Conservation (phyloP, 2,797 vertebrate genomes). For the Rhinatrema bivittatum region DNA sequence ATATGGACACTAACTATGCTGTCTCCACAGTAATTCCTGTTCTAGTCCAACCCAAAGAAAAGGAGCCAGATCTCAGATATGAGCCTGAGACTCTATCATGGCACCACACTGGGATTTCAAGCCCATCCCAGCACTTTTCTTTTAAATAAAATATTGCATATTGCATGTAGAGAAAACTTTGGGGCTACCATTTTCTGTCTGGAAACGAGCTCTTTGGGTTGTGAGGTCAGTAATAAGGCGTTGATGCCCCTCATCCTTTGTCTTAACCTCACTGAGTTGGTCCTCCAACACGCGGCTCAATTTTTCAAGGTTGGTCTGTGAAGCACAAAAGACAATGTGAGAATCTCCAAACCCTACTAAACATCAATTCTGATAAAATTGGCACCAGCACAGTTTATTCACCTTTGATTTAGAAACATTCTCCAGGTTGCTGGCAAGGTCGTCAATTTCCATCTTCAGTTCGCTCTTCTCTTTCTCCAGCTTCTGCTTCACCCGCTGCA, state of each 20-base stretch:
- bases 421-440: conserved; percentile 72
- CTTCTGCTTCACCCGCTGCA: conserved; percentile 84
- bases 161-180: not conserved
- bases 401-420: conserved; percentile 75
- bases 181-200: conserved; percentile 55
- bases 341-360: no score
- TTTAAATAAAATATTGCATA: no score
- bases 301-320: conserved; percentile 55
- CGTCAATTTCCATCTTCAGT: conserved; percentile 80
- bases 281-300: conserved; percentile 54
- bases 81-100: no score
- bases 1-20: no score
- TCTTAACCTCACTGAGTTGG: conserved; percentile 56
- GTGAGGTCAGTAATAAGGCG: conserved; percentile 55
- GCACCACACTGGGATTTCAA: no score
- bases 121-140: no score
- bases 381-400: no score
- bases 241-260: conserved; percentile 53
- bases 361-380: no score
- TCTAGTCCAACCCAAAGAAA: no score
- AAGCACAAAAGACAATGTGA: no score
- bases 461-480: conserved; percentile 88
- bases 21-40: no score
- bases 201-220: conserved; percentile 48
- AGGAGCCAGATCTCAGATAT: no score